These are phyloP conservation scores for Scaptomyza caliginosa DNA, from an alignment of 2,888 invertebrate species.

Conservation along the genomic window DNA sequence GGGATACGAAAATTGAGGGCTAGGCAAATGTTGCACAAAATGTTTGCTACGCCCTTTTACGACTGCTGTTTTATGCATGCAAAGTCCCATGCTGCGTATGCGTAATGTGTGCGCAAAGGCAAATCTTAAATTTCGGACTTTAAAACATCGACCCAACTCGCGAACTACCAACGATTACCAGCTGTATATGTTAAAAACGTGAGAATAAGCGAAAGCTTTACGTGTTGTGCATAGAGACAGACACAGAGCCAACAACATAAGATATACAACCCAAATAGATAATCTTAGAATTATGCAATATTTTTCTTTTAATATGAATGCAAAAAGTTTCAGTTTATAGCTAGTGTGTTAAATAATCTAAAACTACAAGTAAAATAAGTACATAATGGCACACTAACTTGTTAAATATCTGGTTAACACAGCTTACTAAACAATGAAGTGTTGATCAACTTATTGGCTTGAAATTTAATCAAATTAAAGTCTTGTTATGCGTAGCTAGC, in stretches of 20 bases:
- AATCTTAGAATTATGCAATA: neutral
- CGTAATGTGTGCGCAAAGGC: slow-evolving; percentile 39
- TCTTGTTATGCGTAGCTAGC: neutral
- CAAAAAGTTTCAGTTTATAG: neutral
- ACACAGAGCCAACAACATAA: neutral
- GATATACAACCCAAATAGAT: neutral
- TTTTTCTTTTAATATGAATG: neutral
- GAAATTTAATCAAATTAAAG: neutral
- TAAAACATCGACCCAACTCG: slow-evolving; percentile 6
- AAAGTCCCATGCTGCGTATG: slow-evolving; percentile 71
- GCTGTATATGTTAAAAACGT: neutral
- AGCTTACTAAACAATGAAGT: neutral
- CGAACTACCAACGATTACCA: too few relatives aligned
- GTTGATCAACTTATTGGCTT: neutral
- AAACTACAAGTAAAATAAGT: neutral
- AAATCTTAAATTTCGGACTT: slow-evolving; percentile 23
- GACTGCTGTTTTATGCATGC: slow-evolving; percentile 68
- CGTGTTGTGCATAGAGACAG: neutral
- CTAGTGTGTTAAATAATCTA: neutral
- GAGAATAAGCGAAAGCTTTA: neutral
- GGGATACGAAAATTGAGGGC: neutral
- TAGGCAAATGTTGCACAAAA: slow-evolving; percentile 55
- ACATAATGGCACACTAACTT: neutral
- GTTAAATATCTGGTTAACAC: neutral
- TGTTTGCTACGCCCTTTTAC: slow-evolving; percentile 24